These are phyloP conservation scores for Spea hammondii DNA, from an alignment of 2,797 vertebrate genomes.

Conservation along the genomic window DNA sequence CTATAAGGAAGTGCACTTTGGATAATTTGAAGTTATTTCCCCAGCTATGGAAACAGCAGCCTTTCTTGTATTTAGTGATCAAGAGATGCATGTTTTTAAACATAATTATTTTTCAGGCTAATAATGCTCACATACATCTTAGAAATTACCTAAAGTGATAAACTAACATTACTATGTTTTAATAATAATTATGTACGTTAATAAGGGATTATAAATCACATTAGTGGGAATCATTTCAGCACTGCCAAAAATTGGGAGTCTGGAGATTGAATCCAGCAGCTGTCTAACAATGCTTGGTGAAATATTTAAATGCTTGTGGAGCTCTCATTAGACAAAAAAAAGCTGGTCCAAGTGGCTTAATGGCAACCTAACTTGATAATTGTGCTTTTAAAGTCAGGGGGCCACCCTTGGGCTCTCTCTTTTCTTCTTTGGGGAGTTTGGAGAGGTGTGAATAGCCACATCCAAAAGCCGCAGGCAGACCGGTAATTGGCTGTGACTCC, in stretches of 20 bases:
- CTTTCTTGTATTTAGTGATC: too few species aligned
- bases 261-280: constrained; percentile 38
- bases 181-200: constrained; percentile 3
- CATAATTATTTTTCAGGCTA: neutral
- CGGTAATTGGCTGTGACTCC: too few species aligned
- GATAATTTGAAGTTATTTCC: too few species aligned
- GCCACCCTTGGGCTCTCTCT: too few species aligned
- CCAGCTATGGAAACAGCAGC: too few species aligned
- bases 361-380: too few species aligned
- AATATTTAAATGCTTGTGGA: constrained; percentile 36
- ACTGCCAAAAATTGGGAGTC: constrained; percentile 23
- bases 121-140: neutral
- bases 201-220: constrained; percentile 44
- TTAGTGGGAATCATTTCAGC: constrained; percentile 28
- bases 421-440: too few species aligned
- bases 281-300: constrained; percentile 41
- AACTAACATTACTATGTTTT: neutral
- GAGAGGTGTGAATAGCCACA: too few species aligned
- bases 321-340: constrained; percentile 12
- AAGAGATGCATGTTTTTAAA: neutral
- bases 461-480: too few species aligned
- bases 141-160: neutral
- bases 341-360: too few species aligned
- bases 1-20: too few species aligned
- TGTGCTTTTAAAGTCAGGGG: too few species aligned